Evolutionary conservation across 2,797 vertebrate species (phyloP).

Genomic region (Numenius phaeopus): DNA sequence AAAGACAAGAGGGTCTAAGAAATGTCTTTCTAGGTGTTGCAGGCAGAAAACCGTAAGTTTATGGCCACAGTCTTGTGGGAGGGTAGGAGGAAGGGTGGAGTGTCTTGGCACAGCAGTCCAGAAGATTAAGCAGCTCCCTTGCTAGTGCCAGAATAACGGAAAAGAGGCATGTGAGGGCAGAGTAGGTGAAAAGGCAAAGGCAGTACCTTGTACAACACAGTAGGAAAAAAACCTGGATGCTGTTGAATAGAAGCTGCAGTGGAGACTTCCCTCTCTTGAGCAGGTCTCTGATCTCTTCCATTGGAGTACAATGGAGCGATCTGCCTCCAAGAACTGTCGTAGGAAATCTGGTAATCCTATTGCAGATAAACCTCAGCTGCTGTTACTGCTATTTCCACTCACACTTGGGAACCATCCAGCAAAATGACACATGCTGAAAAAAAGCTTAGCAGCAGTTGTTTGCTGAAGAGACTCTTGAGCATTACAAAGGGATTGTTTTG

Average conservation of each 20-base stretch:
- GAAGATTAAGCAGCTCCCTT: not conserved
- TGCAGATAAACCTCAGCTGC: not conserved
- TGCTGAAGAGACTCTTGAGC: not conserved
- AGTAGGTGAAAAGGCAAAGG: not conserved
- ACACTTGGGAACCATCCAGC: not conserved
- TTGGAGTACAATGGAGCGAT: not conserved
- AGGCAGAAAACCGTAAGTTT: not conserved
- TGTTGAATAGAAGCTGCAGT: not conserved
- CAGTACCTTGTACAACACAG: not conserved
- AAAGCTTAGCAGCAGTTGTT: not conserved
- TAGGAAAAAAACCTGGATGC: not conserved
- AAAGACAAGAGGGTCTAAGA: not conserved
- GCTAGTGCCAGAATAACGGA: not conserved
- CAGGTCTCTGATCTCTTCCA: not conserved
- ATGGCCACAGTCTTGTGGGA: not conserved
- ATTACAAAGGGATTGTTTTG: not conserved
- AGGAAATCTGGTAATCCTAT: not conserved
- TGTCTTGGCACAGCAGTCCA: not conserved
- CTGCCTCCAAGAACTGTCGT: not conserved
- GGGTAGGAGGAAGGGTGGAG: not conserved
- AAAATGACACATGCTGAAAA: slow-evolving; percentile 11
- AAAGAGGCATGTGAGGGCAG: not conserved
- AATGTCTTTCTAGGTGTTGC: not conserved
- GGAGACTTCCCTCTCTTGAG: not conserved
- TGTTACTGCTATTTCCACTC: slow-evolving; percentile 8